phyloP scores from a whole-genome alignment of 2,888 invertebrate species.

The Pristionchus maxplancki region DNA sequence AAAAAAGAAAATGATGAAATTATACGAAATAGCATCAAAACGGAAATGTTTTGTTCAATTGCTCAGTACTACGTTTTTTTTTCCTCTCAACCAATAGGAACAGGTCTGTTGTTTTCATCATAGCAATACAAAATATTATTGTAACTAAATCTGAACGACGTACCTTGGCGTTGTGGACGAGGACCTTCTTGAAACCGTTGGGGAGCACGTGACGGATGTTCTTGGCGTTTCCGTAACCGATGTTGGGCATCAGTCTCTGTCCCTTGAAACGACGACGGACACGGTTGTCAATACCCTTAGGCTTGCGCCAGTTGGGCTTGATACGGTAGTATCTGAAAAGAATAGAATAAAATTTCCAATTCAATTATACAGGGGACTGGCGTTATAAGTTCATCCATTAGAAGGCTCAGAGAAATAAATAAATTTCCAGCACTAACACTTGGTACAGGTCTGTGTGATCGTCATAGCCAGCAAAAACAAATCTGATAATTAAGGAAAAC shows the following conservation, averaged over 20 bases:
- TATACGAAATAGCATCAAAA: background rate
- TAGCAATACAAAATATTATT: background rate
- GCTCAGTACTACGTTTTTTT: conserved; percentile 30
- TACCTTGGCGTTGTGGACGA: conserved; percentile 90
- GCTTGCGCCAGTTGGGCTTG: conserved; percentile 92
- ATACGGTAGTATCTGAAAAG: conserved; percentile 71
- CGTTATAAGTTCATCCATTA: background rate
- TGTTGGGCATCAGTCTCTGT: conserved; percentile 97
- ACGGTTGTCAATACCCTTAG: conserved; percentile 99
- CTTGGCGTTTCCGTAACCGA: conserved; percentile 97
- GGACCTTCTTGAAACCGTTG: conserved; percentile 96
- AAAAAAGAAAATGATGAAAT: conserved; percentile 54
- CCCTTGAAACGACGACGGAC: conserved; percentile 99
- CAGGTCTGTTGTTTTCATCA: conserved; percentile 52
- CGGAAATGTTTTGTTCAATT: too few relatives aligned
- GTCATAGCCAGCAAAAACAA: background rate
- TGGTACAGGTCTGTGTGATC: conserved; percentile 52
- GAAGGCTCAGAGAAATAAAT: conserved; percentile 22
- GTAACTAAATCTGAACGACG: conserved; percentile 61
- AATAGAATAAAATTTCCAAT: background rate
- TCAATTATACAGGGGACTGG: too few relatives aligned
- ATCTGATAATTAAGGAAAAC: background rate
- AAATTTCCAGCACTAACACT: conserved; percentile 30
- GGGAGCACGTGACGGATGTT: conserved; percentile 97
- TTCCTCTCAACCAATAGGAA: conserved; percentile 47